Percentiles rank a stretch among this genome's conserved stretches.
phyloP scores from a whole-genome alignment of 2,113 vertebrate genomes.

The Lathamus discolor region DNA sequence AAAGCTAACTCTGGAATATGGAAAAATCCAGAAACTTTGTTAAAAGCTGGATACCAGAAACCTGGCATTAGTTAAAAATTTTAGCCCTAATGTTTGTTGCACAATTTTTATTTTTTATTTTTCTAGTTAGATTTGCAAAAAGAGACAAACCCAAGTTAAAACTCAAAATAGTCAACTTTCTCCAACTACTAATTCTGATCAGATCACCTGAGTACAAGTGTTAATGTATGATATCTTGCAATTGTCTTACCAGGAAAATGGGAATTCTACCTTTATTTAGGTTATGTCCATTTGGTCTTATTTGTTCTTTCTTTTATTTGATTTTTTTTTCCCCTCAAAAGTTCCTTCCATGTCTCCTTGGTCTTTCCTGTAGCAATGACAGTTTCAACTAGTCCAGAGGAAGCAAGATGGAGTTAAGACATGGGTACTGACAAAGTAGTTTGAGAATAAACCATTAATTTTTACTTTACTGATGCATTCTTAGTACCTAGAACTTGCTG shows the following conservation, averaged over 20 bases:
- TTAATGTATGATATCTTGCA: background rate
- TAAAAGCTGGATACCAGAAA: background rate
- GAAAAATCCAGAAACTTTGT: background rate
- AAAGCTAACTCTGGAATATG: background rate
- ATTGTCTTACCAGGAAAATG: background rate
- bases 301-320: background rate
- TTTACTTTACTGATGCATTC: background rate
- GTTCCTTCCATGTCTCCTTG: background rate
- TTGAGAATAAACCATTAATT: background rate
- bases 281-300: background rate
- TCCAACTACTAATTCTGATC: background rate
- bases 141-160: background rate
- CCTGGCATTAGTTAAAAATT: background rate
- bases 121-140: background rate
- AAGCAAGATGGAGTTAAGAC: background rate
- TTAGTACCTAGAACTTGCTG: background rate
- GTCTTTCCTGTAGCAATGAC: background rate
- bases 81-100: background rate
- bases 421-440: background rate
- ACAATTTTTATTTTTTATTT: background rate
- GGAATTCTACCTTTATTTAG: background rate
- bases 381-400: background rate
- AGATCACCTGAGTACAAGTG: background rate
- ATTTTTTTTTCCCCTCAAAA: background rate
- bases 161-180: background rate